Percentiles rank a stretch among this genome's conserved stretches.
These are phyloP conservation scores for Acrossocheilus wenchowensis DNA, from an alignment of 2,797 vertebrate species.

Conservation along the genomic window DNA sequence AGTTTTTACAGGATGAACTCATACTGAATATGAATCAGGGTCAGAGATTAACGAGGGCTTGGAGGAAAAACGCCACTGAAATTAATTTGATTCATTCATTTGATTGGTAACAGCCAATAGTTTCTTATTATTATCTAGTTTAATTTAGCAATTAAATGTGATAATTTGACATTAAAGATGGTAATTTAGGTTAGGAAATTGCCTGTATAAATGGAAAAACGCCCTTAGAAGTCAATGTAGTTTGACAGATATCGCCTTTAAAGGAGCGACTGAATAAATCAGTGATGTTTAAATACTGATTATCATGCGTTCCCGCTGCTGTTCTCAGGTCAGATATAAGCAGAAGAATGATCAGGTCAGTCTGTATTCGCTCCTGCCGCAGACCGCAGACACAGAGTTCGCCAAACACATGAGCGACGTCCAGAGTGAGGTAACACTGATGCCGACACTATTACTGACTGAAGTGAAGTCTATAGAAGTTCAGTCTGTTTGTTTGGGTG, in stretches of 20 bases:
- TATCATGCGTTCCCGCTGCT: neutral
- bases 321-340: constrained; percentile 55
- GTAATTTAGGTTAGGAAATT: neutral
- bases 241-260: neutral
- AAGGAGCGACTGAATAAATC: neutral
- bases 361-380: constrained; percentile 55
- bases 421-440: constrained; percentile 54
- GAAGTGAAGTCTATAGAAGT: neutral
- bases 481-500: neutral
- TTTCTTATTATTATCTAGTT: neutral
- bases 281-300: neutral
- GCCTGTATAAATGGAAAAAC: neutral
- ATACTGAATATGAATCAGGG: neutral
- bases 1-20: neutral
- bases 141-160: neutral
- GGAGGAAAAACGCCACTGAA: neutral
- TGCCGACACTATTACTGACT: neutral
- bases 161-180: neutral
- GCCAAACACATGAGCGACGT: constrained; percentile 56
- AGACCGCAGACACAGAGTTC: constrained; percentile 54
- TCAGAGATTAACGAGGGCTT: neutral
- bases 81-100: neutral
- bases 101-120: neutral
- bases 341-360: constrained; percentile 44
- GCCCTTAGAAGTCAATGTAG: neutral